phyloP scores from a whole-genome alignment of 1,140 invertebrate genomes.

The Heterodera carotae region DNA sequence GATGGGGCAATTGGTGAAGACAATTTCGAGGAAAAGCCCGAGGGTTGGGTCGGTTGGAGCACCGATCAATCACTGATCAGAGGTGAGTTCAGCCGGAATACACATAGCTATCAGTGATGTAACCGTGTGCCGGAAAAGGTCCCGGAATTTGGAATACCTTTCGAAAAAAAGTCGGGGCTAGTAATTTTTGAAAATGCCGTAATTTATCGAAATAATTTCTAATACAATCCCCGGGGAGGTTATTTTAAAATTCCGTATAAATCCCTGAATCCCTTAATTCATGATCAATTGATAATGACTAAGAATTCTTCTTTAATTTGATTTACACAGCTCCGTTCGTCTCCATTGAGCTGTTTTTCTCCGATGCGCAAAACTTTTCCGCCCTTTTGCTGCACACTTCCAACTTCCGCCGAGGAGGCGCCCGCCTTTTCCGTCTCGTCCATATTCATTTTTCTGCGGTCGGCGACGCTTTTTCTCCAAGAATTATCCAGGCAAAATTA shows the following conservation, averaged over 20 bases:
- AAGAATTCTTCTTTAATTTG: constrained; percentile 68
- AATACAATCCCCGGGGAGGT: too few relatives aligned
- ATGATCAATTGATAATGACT: too few relatives aligned
- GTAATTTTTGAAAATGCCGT: too few relatives aligned
- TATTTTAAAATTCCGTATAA: too few relatives aligned
- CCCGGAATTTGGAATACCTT: too few relatives aligned
- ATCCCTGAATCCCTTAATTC: too few relatives aligned
- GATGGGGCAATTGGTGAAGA: constrained; percentile 81
- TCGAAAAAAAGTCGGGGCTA: too few relatives aligned
- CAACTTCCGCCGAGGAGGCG: constrained; percentile 67
- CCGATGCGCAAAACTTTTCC: constrained; percentile 81
- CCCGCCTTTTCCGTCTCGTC: constrained; percentile 32
- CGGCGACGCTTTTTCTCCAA: constrained; percentile 15
- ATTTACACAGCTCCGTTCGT: constrained; percentile 22
- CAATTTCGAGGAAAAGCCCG: constrained; percentile 77
- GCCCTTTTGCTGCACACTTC: constrained; percentile 79
- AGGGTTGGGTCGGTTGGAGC: constrained; percentile 85
- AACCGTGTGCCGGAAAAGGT: too few relatives aligned
- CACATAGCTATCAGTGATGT: too few relatives aligned
- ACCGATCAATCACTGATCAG: background rate
- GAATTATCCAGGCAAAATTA: constrained; percentile 16
- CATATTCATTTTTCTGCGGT: constrained; percentile 32
- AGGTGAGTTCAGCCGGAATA: constrained; percentile 47
- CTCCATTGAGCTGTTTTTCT: constrained; percentile 77
- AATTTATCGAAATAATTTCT: too few relatives aligned